Conservation (phyloP, 2,113 vertebrate species). For the Vulpes ferrilata region DNA sequence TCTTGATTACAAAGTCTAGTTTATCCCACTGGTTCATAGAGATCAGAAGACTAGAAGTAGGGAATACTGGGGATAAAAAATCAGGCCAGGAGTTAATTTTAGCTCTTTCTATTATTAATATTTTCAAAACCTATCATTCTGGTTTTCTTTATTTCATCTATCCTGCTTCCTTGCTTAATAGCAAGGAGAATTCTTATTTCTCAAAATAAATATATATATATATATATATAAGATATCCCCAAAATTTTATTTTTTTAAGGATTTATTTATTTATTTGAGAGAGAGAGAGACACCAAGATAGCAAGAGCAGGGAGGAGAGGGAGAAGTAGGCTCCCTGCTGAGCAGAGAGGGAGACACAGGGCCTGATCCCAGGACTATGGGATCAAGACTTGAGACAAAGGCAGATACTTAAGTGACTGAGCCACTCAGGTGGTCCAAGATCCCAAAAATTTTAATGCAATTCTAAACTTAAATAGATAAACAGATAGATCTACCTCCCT, state of each 20-base stretch:
- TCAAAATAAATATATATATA: neutral
- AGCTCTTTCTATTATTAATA: neutral
- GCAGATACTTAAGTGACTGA: too few relatives aligned
- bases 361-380: too few relatives aligned
- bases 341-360: too few relatives aligned
- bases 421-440: too few relatives aligned
- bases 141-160: neutral
- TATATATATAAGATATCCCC: neutral
- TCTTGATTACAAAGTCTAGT: neutral
- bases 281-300: too few relatives aligned
- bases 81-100: neutral
- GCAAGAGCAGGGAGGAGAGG: too few relatives aligned
- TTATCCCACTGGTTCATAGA: neutral
- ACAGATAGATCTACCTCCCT: neutral
- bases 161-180: neutral
- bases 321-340: too few relatives aligned
- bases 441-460: neutral
- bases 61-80: neutral
- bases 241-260: too few relatives aligned
- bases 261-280: too few relatives aligned
- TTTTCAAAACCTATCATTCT: neutral
- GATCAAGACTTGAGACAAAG: too few relatives aligned
- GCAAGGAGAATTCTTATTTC: constrained; percentile 2
- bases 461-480: neutral
- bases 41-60: neutral